Base-by-base conservation (phyloP, 2,113 vertebrate genomes). In the Clupea harengus region DNA sequence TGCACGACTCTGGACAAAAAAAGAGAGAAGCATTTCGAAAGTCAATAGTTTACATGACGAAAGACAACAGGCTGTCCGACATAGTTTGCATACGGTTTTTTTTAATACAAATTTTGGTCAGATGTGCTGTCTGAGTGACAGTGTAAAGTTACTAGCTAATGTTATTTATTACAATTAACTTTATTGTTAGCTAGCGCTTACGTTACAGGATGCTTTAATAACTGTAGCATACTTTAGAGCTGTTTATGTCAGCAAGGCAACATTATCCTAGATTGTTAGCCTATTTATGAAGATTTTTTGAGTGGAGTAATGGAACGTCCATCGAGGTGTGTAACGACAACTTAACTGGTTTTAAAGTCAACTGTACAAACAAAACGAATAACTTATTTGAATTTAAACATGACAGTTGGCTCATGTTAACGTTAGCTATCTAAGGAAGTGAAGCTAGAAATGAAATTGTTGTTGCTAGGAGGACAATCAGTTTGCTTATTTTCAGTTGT, bases 261-360 rank as follows among this genome's bases (percentile, higher is more conserved):
- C 39, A 39, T 39, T 6, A 4, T 20, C 3, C 18, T 64, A 64
- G 57, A 60, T 60, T 22, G 18, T 64, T 64, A 39, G 2, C 39
- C 39, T 39, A 20, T 64, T 64, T 57, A 15, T 13, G 57, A 64
- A 64, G 18, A 64, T 20, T n/a, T 18, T 20, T 64, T 22, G 18
- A 64, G 57, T 64, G 57, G 54, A 67, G 44, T 5, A 46, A 95
- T 95, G 95, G 93, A 94, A 7, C 91, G 95, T 84, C 92, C 94
- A 0, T 32, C 93, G 0, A 92, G 95, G 95, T 95, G 75, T 84
- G 92, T 84, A 45, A 45, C 15, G 0, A n/a, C 39, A 39, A 39
- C 39, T 2, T 39, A 39, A 39, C 39, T 39, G 39, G 39, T 39
- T 39, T 39, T 39, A 39, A 39, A 39, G 39, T 39, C n/a, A n/a